Conservation (phyloP, 2,888 invertebrate species). For the Deroplatys truncata region DNA sequence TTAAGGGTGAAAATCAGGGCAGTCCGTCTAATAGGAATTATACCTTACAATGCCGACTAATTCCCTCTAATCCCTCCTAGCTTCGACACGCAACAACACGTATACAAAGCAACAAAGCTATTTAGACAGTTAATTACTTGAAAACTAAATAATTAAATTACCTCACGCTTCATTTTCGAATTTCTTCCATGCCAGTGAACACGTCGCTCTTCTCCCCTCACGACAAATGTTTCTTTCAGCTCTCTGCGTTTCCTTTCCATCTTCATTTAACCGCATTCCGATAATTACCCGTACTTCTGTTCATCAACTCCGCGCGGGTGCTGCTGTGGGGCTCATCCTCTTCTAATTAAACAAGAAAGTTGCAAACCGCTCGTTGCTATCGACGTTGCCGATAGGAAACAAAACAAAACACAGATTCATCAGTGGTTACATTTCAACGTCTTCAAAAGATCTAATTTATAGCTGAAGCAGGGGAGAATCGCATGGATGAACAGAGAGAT, state of each 20-base stretch:
- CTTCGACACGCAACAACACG: neutral
- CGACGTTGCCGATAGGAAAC: neutral
- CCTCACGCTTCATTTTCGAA: neutral
- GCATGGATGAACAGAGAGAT: no score
- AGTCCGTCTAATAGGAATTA: neutral
- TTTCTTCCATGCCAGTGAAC: neutral
- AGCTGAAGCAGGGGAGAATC: neutral
- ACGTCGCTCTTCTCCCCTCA: neutral
- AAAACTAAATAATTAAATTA: neutral
- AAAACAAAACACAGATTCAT: neutral
- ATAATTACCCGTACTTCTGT: neutral
- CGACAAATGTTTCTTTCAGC: neutral
- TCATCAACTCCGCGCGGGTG: neutral
- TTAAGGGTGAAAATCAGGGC: neutral
- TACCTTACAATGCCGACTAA: neutral
- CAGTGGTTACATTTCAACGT: neutral
- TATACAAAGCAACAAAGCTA: neutral
- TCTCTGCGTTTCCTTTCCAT: neutral
- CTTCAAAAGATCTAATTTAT: neutral
- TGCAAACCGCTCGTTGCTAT: neutral
- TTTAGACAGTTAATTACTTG: neutral
- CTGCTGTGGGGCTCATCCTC: neutral
- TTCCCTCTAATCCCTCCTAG: neutral
- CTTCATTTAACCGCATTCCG: neutral
- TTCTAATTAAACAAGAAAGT: neutral